These are phyloP conservation scores for Conchocele bisecta DNA, from an alignment of 2,888 invertebrate genomes.

Conservation along the genomic window DNA sequence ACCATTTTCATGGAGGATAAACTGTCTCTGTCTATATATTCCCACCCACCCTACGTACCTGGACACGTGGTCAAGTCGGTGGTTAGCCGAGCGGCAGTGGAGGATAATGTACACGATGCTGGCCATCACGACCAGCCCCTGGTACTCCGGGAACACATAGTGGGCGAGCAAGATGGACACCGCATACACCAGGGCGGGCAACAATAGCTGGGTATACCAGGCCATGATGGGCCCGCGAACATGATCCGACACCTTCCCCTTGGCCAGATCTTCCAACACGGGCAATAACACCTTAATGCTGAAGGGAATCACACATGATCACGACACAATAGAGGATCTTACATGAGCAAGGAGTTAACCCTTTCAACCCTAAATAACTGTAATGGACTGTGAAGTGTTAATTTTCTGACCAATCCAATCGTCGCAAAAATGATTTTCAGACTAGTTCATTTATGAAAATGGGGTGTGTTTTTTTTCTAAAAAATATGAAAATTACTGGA, in stretches of 20 bases:
- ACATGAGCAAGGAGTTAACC: background rate
- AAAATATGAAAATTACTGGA: no score
- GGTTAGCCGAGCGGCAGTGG: slow-evolving; percentile 52
- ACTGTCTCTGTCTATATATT: no score
- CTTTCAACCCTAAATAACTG: no score
- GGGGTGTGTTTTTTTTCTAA: no score
- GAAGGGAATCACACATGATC: slow-evolving; percentile 35
- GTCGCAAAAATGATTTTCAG: no score
- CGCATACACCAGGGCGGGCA: slow-evolving; percentile 67
- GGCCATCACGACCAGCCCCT: slow-evolving; percentile 63
- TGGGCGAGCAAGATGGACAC: slow-evolving; percentile 50
- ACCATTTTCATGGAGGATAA: no score
- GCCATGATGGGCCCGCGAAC: slow-evolving; percentile 61
- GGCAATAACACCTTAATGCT: slow-evolving; percentile 67
- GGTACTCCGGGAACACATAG: slow-evolving; percentile 53
- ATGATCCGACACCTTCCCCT: slow-evolving; percentile 40
- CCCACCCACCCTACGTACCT: slow-evolving; percentile 66
- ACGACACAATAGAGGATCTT: background rate
- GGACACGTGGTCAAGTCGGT: slow-evolving; percentile 75
- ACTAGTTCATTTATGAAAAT: no score
- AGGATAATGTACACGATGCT: slow-evolving; percentile 56
- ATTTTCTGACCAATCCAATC: no score
- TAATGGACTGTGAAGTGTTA: no score
- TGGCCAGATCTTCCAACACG: slow-evolving; percentile 55
- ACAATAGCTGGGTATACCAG: slow-evolving; percentile 74